Percentiles rank a stretch among this genome's conserved stretches.
These are phyloP conservation scores for Sisor rabdophorus DNA, from an alignment of 2,113 vertebrate species.

Conservation along the genomic window DNA sequence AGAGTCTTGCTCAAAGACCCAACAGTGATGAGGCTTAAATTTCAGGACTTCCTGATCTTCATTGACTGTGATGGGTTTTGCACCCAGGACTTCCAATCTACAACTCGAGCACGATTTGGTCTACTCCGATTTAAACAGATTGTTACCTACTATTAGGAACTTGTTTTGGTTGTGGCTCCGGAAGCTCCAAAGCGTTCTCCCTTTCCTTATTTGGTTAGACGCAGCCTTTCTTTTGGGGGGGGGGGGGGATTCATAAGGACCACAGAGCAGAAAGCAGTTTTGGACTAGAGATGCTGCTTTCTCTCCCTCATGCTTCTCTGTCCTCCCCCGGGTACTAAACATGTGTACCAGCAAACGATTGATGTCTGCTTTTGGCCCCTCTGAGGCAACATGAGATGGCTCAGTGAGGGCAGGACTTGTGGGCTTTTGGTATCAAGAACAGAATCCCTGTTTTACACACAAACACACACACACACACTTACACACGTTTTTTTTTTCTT, in stretches of 20 bases:
- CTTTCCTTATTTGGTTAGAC: background rate
- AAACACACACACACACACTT: constrained; percentile 6
- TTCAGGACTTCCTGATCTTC: no score
- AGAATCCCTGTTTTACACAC: constrained; percentile 22
- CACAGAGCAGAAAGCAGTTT: constrained; percentile 64
- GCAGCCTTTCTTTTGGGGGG: constrained; percentile 7
- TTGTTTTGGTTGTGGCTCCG: no score
- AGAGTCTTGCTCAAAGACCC: no score
- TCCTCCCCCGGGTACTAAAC: background rate
- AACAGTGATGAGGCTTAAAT: no score
- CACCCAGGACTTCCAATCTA: no score
- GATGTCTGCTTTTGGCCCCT: constrained; percentile 55
- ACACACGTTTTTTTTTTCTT: background rate
- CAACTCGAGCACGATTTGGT: background rate
- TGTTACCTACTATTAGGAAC: background rate
- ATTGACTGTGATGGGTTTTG: no score
- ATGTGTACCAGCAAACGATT: background rate
- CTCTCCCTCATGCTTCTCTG: background rate
- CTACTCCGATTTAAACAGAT: background rate
- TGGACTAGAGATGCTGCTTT: constrained; percentile 56
- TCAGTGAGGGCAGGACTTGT: constrained; percentile 7
- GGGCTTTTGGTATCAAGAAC: constrained; percentile 32
- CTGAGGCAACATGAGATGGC: constrained; percentile 19
- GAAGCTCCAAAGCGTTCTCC: background rate
- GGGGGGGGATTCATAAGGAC: constrained; percentile 64